Base-by-base conservation (phyloP, 2,113 vertebrate species). In the Brachyistius frenatus region DNA sequence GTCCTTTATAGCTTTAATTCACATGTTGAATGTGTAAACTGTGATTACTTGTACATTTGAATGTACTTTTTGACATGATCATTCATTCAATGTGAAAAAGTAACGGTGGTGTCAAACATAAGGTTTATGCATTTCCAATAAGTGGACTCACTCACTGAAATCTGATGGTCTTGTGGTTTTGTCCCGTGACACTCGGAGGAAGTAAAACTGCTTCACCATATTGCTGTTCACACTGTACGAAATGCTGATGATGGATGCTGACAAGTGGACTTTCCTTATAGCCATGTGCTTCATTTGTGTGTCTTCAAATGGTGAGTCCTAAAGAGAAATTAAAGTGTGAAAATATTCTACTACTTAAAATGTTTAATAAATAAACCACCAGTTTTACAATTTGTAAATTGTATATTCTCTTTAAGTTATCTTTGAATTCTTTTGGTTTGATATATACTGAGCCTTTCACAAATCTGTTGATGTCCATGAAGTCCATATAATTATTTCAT, bases 151-250 rank as follows among this genome's bases (percentile, higher is more conserved):
- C 0, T 0, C 1, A 8, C 5, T 9, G 33, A 14, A 31, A 15
- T 23, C 23, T n/a, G 10, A n/a, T 56, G 72, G 55, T 86, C 63
- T 81, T 86, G 89, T 84, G 86, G 86, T 82, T 89, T 92, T 75
- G 49, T 81, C 64, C 57, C 70, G 30, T 80, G 80, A 88, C 79
- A 75, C 74, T 66, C 10, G 0, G 54, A 32, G 64, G 3, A 0
- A 8, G 41, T 67, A 6, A n/a, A 6, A 3, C 5, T 30, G 7
- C 14, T 2, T 2, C 1, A 8, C 9, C n/a, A n/a, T 35, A 23
- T 1, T 44, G 15, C 7, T 73, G 41, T 6, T 61, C 50, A 78
- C 46, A 61, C 2, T 32, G 15, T n/a, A 23, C 14, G 8, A 66
- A 60, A 46, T 5, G 8, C 23, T 72, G 41, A 52, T 31, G 23